These are phyloP conservation scores for Rotaria magnacalcarata DNA, from an alignment of 2,888 invertebrate species.

Conservation along the genomic window DNA sequence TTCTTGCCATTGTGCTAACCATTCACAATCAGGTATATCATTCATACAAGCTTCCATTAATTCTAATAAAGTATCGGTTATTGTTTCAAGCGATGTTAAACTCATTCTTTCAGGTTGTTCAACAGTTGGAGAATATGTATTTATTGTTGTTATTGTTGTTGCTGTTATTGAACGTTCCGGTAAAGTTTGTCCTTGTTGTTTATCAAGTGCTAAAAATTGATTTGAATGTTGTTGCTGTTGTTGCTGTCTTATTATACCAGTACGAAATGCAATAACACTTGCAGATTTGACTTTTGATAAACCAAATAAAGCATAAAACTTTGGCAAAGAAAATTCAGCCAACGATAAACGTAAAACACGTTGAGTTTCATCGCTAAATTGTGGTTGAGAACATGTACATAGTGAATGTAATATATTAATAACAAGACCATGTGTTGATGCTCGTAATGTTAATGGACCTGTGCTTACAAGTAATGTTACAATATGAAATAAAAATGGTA, in stretches of 20 bases:
- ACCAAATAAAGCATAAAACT: conserved; percentile 92
- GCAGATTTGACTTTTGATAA: conserved; percentile 96
- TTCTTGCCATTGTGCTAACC: conserved; percentile 88
- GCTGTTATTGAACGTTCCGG: conserved; percentile 50
- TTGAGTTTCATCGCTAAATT: conserved; percentile 75
- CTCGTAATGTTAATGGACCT: conserved; percentile 72
- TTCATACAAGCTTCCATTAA: conserved; percentile 95
- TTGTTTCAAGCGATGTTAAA: conserved; percentile 82
- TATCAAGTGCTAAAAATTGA: not conserved
- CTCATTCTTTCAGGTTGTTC: conserved; percentile 72
- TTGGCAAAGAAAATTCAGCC: conserved; percentile 91
- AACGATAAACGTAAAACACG: conserved; percentile 81
- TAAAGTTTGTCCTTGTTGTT: too few species aligned
- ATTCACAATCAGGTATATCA: conserved; percentile 85
- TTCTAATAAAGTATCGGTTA: conserved; percentile 87
- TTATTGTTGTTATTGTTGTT: conserved; percentile 48
- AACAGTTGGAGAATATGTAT: not conserved
- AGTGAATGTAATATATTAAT: conserved; percentile 96
- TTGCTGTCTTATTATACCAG: conserved; percentile 55
- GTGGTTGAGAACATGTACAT: conserved; percentile 83
- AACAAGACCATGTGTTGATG: conserved; percentile 80
- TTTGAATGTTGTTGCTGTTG: conserved; percentile 48
- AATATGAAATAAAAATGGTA: conserved; percentile 92
- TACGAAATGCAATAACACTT: conserved; percentile 90
- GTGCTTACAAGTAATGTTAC: conserved; percentile 91